phyloP scores from a whole-genome alignment of 2,888 invertebrate species.

The Trimorus sp. region DNA sequence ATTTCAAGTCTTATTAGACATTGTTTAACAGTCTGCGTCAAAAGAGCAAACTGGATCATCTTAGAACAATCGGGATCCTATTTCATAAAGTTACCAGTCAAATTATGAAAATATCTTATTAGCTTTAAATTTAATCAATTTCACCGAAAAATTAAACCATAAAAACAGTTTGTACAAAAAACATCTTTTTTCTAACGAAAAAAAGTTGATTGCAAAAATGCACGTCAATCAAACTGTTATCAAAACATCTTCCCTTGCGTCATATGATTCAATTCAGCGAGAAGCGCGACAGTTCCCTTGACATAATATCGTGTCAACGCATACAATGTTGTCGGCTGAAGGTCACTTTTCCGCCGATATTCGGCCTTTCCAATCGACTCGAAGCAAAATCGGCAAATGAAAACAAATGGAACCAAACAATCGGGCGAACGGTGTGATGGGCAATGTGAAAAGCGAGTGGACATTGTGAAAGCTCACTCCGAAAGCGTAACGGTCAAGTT shows the following conservation, averaged over 20 bases:
- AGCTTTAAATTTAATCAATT: no score
- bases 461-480: conserved; percentile 42
- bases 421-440: background rate
- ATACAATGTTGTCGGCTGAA: conserved; percentile 61
- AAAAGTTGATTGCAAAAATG: no score
- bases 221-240: conserved; percentile 19
- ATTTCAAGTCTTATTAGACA: background rate
- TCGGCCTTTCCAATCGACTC: background rate
- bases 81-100: no score
- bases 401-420: conserved; percentile 4
- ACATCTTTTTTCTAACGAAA: no score
- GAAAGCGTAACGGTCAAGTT: conserved; percentile 51
- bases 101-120: no score
- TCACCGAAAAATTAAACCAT: no score
- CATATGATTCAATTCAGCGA: conserved; percentile 21
- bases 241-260: conserved; percentile 31
- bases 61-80: no score
- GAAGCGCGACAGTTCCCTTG: conserved; percentile 46
- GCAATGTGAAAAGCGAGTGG: conserved; percentile 9
- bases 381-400: background rate
- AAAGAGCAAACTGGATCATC: no score
- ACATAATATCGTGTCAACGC: conserved; percentile 44
- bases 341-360: conserved; percentile 21
- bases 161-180: no score
- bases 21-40: no score